Evolutionary conservation across 1,140 invertebrate genomes (phyloP).

Genomic region (Hermetia illucens): DNA sequence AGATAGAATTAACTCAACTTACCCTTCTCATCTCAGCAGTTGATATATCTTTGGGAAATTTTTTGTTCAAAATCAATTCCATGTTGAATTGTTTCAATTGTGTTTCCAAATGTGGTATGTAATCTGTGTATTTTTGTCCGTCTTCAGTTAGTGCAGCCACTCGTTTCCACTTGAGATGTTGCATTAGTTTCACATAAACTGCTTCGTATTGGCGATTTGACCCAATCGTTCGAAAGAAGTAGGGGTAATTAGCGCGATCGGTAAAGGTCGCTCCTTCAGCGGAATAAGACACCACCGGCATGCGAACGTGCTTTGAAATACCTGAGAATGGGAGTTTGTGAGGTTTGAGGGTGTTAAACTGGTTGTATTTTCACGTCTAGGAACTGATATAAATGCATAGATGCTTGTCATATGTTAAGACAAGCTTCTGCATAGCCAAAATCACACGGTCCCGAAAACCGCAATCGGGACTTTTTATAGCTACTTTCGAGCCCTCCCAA

Average conservation of each 20-base stretch:
- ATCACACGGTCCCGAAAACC: neutral
- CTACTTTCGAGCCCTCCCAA: too few relatives aligned
- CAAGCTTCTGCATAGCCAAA: neutral
- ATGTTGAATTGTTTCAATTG: slow-evolving; percentile 45
- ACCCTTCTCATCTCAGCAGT: slow-evolving; percentile 35
- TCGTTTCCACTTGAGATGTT: slow-evolving; percentile 50
- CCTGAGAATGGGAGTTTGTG: too few relatives aligned
- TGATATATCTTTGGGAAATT: slow-evolving; percentile 44
- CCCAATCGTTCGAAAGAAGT: slow-evolving; percentile 72
- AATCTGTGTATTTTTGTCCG: slow-evolving; percentile 68
- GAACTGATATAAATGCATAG: neutral
- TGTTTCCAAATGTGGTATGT: slow-evolving; percentile 52
- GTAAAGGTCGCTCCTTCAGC: slow-evolving; percentile 61
- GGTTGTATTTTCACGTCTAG: too few relatives aligned
- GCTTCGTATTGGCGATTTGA: slow-evolving; percentile 56
- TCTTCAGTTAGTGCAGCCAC: slow-evolving; percentile 64
- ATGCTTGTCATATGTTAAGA: neutral
- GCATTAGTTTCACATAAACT: slow-evolving; percentile 16
- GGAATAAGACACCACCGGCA: slow-evolving; percentile 65
- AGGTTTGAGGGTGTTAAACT: too few relatives aligned
- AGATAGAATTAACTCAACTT: slow-evolving; percentile 3
- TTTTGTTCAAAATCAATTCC: slow-evolving; percentile 51
- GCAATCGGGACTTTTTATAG: too few relatives aligned
- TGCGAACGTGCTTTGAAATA: slow-evolving; percentile 63
- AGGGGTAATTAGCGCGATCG: slow-evolving; percentile 58